Percentiles rank a stretch among this genome's conserved stretches.
Conservation (phyloP, 2,797 vertebrate genomes). For the Amblyopsis hoosieri region DNA sequence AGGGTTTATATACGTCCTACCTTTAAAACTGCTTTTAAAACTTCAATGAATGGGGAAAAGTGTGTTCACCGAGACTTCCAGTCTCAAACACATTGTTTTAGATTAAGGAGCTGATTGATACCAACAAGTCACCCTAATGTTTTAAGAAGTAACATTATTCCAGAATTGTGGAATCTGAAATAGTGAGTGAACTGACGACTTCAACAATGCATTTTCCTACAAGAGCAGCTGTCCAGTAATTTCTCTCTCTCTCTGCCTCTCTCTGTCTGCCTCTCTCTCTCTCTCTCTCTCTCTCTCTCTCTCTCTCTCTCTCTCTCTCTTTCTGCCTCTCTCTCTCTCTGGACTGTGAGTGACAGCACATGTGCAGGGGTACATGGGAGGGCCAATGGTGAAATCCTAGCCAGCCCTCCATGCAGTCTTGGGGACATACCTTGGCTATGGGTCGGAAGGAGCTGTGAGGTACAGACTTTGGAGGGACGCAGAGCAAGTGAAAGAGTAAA, state of each 20-base stretch:
- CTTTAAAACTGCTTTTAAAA: too few species aligned
- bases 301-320: neutral
- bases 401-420: conserved; percentile 60
- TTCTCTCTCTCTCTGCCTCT: neutral
- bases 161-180: too few species aligned
- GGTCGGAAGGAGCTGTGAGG: conserved; percentile 70
- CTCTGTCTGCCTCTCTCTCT: neutral
- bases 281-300: neutral
- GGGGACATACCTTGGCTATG: conserved; percentile 68
- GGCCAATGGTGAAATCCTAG: conserved; percentile 72
- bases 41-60: too few species aligned
- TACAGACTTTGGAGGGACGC: conserved; percentile 40
- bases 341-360: conserved; percentile 76
- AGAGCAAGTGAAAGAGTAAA: conserved; percentile 34
- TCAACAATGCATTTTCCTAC: conserved; percentile 39
- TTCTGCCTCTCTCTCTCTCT: neutral
- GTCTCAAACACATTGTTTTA: too few species aligned
- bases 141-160: too few species aligned
- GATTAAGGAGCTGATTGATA: too few species aligned
- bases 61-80: too few species aligned
- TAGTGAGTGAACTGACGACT: neutral
- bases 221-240: conserved; percentile 72
- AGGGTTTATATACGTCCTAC: too few species aligned
- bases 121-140: too few species aligned
- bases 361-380: conserved; percentile 73